Percentiles rank a stretch among this genome's conserved stretches.
phyloP scores from a whole-genome alignment of 2,888 invertebrate genomes.

The Patella ulyssiponensis region DNA sequence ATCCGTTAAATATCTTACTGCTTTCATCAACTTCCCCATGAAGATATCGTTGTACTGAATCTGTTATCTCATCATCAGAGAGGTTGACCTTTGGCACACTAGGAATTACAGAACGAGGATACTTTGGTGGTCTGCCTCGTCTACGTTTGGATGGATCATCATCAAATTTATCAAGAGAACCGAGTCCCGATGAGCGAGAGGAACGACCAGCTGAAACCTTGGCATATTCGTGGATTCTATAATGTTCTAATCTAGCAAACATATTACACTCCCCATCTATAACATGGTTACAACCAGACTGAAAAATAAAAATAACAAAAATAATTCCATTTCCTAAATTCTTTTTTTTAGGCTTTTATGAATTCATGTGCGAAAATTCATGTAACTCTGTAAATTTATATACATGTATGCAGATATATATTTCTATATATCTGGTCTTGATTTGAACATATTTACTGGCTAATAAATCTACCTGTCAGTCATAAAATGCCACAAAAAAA shows the following conservation, averaged over 20 bases:
- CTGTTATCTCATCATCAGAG: conserved; percentile 53
- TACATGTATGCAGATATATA: too few relatives aligned
- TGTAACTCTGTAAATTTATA: too few relatives aligned
- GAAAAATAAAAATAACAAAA: conserved; percentile 36
- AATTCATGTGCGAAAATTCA: too few relatives aligned
- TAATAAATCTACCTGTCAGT: too few relatives aligned
- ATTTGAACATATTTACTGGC: too few relatives aligned
- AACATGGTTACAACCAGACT: conserved; percentile 64
- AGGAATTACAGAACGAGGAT: conserved; percentile 74
- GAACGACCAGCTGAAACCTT: conserved; percentile 56
- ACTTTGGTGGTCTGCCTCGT: conserved; percentile 96
- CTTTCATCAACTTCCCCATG: conserved; percentile 29
- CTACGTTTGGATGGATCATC: conserved; percentile 79
- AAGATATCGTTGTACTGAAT: conserved; percentile 39
- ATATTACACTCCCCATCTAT: conserved; percentile 75
- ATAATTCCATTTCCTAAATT: not conserved
- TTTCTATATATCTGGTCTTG: too few relatives aligned
- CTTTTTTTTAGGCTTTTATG: too few relatives aligned
- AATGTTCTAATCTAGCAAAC: conserved; percentile 82
- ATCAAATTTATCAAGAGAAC: conserved; percentile 18
- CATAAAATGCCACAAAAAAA: too few relatives aligned
- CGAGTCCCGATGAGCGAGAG: conserved; percentile 31
- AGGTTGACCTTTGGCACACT: conserved; percentile 66
- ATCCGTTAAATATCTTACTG: conserved; percentile 59
- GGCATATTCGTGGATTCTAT: conserved; percentile 86